Conservation (phyloP, 2,888 invertebrate genomes). For the Xestia c-nigrum region DNA sequence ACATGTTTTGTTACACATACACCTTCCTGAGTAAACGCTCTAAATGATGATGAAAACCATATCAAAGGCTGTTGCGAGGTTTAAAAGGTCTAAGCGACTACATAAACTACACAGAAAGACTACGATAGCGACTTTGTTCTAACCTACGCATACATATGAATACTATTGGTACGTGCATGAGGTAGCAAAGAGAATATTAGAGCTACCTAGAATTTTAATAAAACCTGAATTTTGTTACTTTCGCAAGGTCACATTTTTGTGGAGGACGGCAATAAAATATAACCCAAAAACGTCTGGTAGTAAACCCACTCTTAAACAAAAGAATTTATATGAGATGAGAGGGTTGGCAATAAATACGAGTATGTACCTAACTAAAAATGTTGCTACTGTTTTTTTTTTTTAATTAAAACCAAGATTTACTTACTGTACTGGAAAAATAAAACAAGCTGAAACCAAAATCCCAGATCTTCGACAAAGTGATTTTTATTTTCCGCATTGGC, state of each 20-base stretch:
- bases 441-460: not conserved
- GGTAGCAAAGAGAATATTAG: not conserved
- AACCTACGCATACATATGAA: not conserved
- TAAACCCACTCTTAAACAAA: constrained; percentile 19
- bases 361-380: not conserved
- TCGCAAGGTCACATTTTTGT: constrained; percentile 30
- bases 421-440: not conserved
- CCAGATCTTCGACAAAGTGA: not conserved
- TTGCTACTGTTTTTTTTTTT: not conserved
- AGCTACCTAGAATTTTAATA: constrained; percentile 40
- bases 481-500: not conserved
- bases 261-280: constrained; percentile 28
- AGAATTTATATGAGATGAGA: constrained; percentile 19
- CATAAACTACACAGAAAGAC: not conserved
- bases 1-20: not conserved
- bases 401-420: not conserved
- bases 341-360: not conserved
- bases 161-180: not conserved
- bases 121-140: not conserved
- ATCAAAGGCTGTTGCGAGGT: not conserved
- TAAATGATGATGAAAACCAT: not conserved
- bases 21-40: not conserved
- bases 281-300: constrained; percentile 21
- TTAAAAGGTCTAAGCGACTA: not conserved
- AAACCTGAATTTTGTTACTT: constrained; percentile 33